Percentiles rank a stretch among this genome's conserved stretches.
Evolutionary conservation across 2,888 invertebrate genomes (phyloP).

Genomic region (Eugnorisma glareosa): DNA sequence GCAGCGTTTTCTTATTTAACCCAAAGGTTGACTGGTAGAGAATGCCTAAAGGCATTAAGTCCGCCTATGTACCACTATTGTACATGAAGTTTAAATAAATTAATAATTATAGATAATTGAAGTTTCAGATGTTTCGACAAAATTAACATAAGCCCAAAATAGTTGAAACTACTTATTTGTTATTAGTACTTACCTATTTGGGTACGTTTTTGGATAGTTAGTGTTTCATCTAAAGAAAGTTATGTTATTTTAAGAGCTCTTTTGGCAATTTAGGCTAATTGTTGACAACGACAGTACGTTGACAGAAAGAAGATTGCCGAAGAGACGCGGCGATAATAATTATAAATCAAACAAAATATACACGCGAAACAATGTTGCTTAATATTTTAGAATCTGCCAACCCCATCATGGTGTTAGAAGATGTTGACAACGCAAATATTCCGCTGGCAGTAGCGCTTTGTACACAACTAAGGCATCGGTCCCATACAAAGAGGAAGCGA

Average conservation of each 20-base stretch:
- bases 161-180: background rate
- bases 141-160: background rate
- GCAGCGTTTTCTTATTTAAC: too few relatives aligned
- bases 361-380: background rate
- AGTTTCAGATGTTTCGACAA: background rate
- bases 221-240: background rate
- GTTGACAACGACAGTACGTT: too few relatives aligned
- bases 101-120: too few relatives aligned
- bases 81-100: too few relatives aligned
- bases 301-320: background rate
- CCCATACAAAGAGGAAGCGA: background rate
- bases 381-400: constrained; percentile 37
- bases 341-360: constrained; percentile 2
- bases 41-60: too few relatives aligned
- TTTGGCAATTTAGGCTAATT: background rate
- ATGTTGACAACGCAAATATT: constrained; percentile 62
- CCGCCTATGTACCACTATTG: too few relatives aligned
- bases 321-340: background rate
- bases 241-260: background rate
- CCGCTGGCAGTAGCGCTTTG: constrained; percentile 40
- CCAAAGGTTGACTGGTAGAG: too few relatives aligned
- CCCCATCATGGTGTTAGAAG: constrained; percentile 45
- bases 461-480: constrained; percentile 1
- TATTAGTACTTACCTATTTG: background rate
- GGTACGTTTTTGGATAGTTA: background rate